Evolutionary conservation across 2,113 vertebrate species (phyloP), one percentile per base, ranked within the genome.

Genomic region (Polypterus senegalus): DNA sequence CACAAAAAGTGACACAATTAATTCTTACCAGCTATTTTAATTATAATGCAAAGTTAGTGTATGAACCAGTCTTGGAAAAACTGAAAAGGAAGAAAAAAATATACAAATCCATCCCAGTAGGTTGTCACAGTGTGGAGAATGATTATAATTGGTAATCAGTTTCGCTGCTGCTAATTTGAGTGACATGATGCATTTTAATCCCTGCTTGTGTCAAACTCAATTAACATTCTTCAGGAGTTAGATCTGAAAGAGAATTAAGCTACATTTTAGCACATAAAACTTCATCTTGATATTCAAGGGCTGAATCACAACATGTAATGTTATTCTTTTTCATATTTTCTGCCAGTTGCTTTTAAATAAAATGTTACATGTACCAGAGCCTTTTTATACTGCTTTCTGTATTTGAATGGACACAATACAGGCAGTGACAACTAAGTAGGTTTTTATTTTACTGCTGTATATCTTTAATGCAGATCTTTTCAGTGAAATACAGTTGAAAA

Each of bases 101-200:
- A 83, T 84, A 77, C 81, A 80, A 84, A 82, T 87, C 82, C 79
- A 81, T 84, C 83, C 81, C 78, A 69, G 78, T 83, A 70, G 76
- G 78, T 77, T 86, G 81, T 87, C 83, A 84, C 72, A 73, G 75
- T 71, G 76, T 75, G 85, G 75, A 80, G 76, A 75, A 70, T 49
- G 72, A 86, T 88, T 88, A 88, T 87, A 87, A 86, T 85, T 88
- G 83, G 83, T 84, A 88, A 88, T 88, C 80, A 86, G 81, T 80
- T 79, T 79, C 80, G 67, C 79, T 82, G 78, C 82, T 82, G 77
- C 76, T 79, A 77, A 78, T 74, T 73, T 82, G 83, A 88, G 74
- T 83, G 79, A 82, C 78, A 75, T 61, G 64, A 77, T 80, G 83
- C 79, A 82, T 83, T 86, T 87, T 79, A 78, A 86, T 80, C 75